Evolutionary conservation across 2,888 invertebrate species (phyloP).

Genomic region (Tipula helvola): DNA sequence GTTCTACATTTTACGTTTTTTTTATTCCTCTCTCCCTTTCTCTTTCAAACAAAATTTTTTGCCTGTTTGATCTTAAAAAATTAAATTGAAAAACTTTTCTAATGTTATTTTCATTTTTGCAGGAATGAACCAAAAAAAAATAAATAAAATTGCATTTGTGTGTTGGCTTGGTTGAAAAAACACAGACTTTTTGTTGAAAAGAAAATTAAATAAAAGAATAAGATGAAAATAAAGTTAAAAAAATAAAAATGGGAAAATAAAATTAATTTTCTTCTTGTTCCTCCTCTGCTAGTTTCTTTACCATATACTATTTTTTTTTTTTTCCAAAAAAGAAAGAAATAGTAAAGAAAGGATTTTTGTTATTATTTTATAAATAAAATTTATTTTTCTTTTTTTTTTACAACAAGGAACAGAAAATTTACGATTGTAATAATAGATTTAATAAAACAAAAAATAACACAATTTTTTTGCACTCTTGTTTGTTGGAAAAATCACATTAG

Average conservation of each 20-base stretch:
- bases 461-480: neutral
- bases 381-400: neutral
- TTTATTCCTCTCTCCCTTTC: neutral
- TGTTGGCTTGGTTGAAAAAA: neutral
- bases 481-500: neutral
- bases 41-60: neutral
- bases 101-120: neutral
- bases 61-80: neutral
- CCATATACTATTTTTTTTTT: neutral
- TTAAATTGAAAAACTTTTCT: constrained; percentile 9
- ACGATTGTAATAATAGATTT: neutral
- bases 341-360: neutral
- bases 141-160: neutral
- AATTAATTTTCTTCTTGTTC: neutral
- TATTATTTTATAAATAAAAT: neutral
- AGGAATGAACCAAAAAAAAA: neutral
- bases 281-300: neutral
- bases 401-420: neutral
- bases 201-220: neutral
- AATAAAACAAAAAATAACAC: neutral
- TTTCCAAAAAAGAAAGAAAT: neutral
- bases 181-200: neutral
- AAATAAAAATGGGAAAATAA: neutral
- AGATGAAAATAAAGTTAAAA: neutral
- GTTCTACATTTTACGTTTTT: neutral